These are phyloP conservation scores for Caenorhabditis sp. DNA, from an alignment of 2,888 invertebrate species.

Conservation along the genomic window DNA sequence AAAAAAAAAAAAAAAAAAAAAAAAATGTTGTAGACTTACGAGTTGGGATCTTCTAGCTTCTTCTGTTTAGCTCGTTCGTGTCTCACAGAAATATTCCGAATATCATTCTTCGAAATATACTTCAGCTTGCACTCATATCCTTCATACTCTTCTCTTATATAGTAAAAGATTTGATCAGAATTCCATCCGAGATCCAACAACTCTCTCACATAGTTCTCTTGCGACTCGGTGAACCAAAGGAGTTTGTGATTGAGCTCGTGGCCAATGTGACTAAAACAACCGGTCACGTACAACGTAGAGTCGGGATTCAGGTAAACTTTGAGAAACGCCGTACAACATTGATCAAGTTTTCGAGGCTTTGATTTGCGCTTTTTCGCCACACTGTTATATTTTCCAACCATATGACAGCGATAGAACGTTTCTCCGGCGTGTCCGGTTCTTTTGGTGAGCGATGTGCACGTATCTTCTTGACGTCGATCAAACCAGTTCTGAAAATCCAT, in stretches of 20 bases:
- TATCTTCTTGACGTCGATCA: slow-evolving; percentile 39
- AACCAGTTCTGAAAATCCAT: slow-evolving; percentile 26
- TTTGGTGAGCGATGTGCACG: slow-evolving; percentile 37
- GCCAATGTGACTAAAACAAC: slow-evolving; percentile 40
- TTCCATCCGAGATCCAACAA: slow-evolving; percentile 25
- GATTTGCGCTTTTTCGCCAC: slow-evolving; percentile 35
- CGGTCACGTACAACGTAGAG: slow-evolving; percentile 13
- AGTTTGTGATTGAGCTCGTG: slow-evolving; percentile 36
- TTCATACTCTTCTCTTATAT: slow-evolving; percentile 27
- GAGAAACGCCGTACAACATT: slow-evolving; percentile 35
- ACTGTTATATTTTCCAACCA: slow-evolving; percentile 35
- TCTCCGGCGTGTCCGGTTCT: slow-evolving; percentile 40
- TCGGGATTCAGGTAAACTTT: slow-evolving; percentile 14
- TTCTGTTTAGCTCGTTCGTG: neutral
- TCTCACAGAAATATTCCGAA: slow-evolving; percentile 12
- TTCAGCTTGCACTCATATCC: slow-evolving; percentile 37
- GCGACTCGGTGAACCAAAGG: slow-evolving; percentile 37
- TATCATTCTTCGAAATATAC: slow-evolving; percentile 38
- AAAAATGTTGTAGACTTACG: neutral
- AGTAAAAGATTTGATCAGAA: slow-evolving; percentile 29
- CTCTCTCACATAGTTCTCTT: slow-evolving; percentile 36
- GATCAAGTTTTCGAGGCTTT: slow-evolving; percentile 39
- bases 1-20: neutral
- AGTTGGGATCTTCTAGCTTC: neutral
- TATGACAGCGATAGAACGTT: slow-evolving; percentile 29